Evolutionary conservation across 92 coral and sea anemone genomes (phyloP).

Genomic region (Actinostola sp.): DNA sequence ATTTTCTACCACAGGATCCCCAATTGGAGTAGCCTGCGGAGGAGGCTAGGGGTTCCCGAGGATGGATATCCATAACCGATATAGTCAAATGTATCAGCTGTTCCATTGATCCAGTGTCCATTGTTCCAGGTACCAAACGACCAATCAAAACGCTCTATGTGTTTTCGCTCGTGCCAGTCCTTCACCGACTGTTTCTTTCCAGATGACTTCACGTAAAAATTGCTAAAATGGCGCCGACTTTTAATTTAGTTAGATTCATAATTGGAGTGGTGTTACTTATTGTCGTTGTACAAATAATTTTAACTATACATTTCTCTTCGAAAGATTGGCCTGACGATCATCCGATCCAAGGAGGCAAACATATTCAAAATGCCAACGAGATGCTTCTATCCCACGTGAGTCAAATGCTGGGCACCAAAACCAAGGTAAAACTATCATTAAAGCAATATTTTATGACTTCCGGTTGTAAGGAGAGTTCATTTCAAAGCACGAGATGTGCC

Average conservation of each 20-base stretch:
- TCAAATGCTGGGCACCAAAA: slow-evolving; percentile 17
- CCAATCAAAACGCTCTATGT: slow-evolving; percentile 43
- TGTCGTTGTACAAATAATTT: slow-evolving; percentile 80
- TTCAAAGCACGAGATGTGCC: background rate
- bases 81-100: background rate
- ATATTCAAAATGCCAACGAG: slow-evolving; percentile 46
- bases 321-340: slow-evolving; percentile 82
- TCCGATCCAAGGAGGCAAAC: slow-evolving; percentile 46
- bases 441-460: slow-evolving; percentile 1
- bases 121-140: slow-evolving; percentile 1
- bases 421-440: slow-evolving; percentile 20
- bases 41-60: no score
- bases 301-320: slow-evolving; percentile 90
- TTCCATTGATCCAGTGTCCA: slow-evolving; percentile 9
- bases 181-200: background rate
- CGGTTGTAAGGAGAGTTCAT: background rate
- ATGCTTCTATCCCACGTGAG: slow-evolving; percentile 74
- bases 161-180: slow-evolving; percentile 29
- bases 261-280: slow-evolving; percentile 77
- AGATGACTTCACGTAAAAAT: slow-evolving; percentile 2
- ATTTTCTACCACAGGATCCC: no score
- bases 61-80: background rate
- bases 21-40: no score
- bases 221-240: slow-evolving; percentile 67
- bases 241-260: slow-evolving; percentile 88